Percentiles rank a stretch among this genome's conserved stretches.
These are phyloP conservation scores for Sphecodes monilicornis DNA, from an alignment of 2,888 invertebrate genomes.

Conservation along the genomic window DNA sequence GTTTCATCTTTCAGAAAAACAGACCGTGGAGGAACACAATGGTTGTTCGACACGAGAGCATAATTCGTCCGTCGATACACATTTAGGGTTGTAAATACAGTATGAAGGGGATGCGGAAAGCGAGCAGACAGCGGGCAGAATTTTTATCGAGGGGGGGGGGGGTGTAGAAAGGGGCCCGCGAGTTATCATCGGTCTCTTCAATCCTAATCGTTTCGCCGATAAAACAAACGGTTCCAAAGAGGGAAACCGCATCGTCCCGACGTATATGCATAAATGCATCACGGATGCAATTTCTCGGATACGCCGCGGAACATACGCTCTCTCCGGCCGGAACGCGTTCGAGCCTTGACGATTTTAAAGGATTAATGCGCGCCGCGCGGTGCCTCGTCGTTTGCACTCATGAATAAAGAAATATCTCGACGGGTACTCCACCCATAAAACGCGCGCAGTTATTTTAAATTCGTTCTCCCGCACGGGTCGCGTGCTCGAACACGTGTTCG, in stretches of 20 bases:
- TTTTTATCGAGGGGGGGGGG: neutral
- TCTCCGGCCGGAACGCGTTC: constrained; percentile 9
- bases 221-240: constrained; percentile 14
- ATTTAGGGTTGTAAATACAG: neutral
- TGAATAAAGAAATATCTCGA: constrained; percentile 61
- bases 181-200: constrained; percentile 12
- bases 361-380: constrained; percentile 43
- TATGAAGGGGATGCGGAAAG: neutral
- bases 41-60: neutral
- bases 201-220: constrained; percentile 16
- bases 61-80: neutral
- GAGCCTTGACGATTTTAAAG: constrained; percentile 44
- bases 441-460: constrained; percentile 64
- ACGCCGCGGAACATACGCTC: constrained; percentile 22
- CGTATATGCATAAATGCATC: constrained; percentile 1
- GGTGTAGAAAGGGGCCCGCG: neutral
- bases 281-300: constrained; percentile 14
- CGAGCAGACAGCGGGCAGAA: neutral
- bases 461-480: constrained; percentile 59
- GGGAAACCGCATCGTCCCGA: neutral
- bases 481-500: constrained; percentile 55
- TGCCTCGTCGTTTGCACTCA: constrained; percentile 50
- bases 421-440: constrained; percentile 54
- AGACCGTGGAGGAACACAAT: neutral
- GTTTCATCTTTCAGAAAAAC: neutral